Percentiles rank a stretch among this genome's conserved stretches.
phyloP scores from a whole-genome alignment of 2,113 vertebrate species.

The Pycnonotus jocosus region DNA sequence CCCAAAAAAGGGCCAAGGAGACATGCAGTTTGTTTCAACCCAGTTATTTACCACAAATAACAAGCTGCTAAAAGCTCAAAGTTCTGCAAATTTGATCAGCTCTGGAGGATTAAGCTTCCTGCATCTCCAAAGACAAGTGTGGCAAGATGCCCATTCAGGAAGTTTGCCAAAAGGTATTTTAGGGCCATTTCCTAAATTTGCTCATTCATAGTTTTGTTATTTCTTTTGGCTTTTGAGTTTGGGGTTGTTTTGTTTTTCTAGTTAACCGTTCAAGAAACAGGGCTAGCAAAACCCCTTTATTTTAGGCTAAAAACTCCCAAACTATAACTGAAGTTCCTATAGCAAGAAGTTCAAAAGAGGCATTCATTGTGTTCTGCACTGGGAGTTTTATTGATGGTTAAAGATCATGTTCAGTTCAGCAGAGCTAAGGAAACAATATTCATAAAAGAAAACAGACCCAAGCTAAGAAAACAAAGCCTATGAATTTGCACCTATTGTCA shows the following conservation, averaged over 20 bases:
- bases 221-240: not conserved
- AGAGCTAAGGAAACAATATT: not conserved
- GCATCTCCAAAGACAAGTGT: not conserved
- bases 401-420: not conserved
- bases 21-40: not conserved
- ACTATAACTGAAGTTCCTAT: not conserved
- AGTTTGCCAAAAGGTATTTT: slow-evolving; percentile 35
- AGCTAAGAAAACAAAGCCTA: not conserved
- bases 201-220: not conserved
- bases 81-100: not conserved
- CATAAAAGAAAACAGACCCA: slow-evolving; percentile 3
- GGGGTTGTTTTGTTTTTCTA: not conserved
- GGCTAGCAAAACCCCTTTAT: not conserved
- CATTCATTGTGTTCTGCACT: not conserved
- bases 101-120: slow-evolving; percentile 13
- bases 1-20: not conserved
- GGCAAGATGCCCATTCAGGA: not conserved
- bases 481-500: not conserved
- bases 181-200: slow-evolving; percentile 19
- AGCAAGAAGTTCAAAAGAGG: not conserved
- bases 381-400: not conserved
- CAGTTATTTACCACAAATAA: not conserved
- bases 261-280: not conserved
- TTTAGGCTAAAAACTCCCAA: not conserved
- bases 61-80: not conserved